phyloP scores from a whole-genome alignment of 2,888 invertebrate genomes.

The Sepiola atlantica region DNA sequence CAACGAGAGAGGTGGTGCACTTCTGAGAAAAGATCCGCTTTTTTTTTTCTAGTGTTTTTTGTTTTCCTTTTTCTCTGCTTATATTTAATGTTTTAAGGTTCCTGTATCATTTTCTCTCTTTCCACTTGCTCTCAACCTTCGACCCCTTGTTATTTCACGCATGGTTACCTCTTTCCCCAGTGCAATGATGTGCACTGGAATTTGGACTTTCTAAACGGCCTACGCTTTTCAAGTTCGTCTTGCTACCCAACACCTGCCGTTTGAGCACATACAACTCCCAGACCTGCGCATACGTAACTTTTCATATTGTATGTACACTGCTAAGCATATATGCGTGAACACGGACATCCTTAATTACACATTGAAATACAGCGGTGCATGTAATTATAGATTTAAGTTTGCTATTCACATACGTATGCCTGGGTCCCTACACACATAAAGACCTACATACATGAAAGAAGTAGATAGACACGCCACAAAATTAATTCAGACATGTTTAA shows the following conservation, averaged over 20 bases:
- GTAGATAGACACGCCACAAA: too few relatives aligned
- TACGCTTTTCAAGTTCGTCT: neutral
- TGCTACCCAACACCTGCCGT: neutral
- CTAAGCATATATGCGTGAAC: neutral
- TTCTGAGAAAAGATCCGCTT: neutral
- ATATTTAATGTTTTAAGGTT: neutral
- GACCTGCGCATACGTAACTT: neutral
- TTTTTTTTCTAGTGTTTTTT: neutral
- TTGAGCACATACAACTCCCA: neutral
- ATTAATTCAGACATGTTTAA: too few relatives aligned
- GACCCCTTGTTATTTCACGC: slow-evolving; percentile 32
- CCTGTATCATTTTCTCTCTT: neutral
- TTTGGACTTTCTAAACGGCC: neutral
- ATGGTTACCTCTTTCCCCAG: neutral
- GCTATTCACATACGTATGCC: neutral
- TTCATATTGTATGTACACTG: neutral
- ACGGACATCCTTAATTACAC: neutral
- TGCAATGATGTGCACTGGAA: slow-evolving; percentile 12
- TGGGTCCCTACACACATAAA: too few relatives aligned
- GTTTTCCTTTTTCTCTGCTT: neutral
- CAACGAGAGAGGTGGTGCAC: neutral
- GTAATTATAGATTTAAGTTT: neutral
- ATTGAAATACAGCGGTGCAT: neutral
- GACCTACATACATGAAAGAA: too few relatives aligned
- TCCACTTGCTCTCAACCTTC: neutral